Evolutionary conservation across 1,140 invertebrate species (phyloP).

Genomic region (Sycophila sp.): DNA sequence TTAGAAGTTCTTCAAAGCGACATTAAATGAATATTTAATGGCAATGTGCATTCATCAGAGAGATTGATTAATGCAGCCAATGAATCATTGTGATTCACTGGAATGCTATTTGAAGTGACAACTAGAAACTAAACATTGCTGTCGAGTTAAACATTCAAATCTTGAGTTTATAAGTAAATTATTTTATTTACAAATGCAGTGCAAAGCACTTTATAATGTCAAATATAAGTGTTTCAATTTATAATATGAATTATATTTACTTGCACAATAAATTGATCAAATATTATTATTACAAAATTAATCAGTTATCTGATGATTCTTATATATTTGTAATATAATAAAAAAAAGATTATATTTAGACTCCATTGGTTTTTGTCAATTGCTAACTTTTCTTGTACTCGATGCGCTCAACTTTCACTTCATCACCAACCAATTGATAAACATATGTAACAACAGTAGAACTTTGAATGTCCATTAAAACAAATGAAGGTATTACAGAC

Average conservation of each 20-base stretch:
- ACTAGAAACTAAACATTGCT: conserved; percentile 4
- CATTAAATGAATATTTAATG: too few relatives aligned
- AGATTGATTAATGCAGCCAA: too few relatives aligned
- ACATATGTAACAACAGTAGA: conserved; percentile 98
- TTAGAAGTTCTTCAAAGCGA: too few relatives aligned
- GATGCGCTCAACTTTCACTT: conserved; percentile 99
- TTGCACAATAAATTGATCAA: conserved; percentile 6
- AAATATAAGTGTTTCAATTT: not conserved
- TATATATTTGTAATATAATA: not conserved
- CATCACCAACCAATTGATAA: conserved; percentile 96
- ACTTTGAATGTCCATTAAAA: conserved; percentile 98
- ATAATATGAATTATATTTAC: conserved; percentile 19
- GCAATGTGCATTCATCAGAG: too few relatives aligned
- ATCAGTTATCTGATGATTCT: conserved; percentile 6
- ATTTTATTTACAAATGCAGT: conserved; percentile 31
- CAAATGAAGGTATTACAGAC: conserved; percentile 94
- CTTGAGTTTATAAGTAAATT: conserved; percentile 9
- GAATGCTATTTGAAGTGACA: too few relatives aligned
- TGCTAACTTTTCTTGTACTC: conserved; percentile 91
- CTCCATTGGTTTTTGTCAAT: not conserved
- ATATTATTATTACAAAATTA: conserved; percentile 24
- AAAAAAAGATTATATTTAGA: conserved; percentile 9
- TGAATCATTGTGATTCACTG: too few relatives aligned
- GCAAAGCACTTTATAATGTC: not conserved
- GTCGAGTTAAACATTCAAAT: not conserved